Evolutionary conservation across 1,140 invertebrate genomes (phyloP), one percentile per base, ranked within the genome.

Genomic region (Stegodyphus dumicola): DNA sequence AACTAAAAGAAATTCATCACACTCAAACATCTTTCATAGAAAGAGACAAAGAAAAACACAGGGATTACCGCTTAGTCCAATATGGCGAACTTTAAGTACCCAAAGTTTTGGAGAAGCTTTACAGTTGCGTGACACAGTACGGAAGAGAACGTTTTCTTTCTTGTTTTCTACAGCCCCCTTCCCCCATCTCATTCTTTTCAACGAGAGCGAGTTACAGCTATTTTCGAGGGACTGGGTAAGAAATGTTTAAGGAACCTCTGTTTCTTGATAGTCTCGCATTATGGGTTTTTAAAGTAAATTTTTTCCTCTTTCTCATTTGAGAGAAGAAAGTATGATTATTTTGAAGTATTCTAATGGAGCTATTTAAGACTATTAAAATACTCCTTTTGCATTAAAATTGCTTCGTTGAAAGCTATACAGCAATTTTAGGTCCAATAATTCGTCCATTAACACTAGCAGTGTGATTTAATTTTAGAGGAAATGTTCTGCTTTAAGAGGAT

Each of bases 41-140:
- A 73, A 56, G 66, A 83, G 64, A 83, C 73, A 83, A 83, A 83
- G 80, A 75, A 81, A 83, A 83, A 60, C 49, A 54, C 15, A 75
- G 71, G 51, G 56, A 64, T 49, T 74, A 53, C 80, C 80, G 71
- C 73, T 10, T 71, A 13, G 33, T 75, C 60, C 56, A 74, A 65
- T 75, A 75, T 75, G 80, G 80, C 80, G 60, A 17, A 66, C 80
- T 65, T 83, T 83, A 83, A 83, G 74, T 83, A 71, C 80, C 52
- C 75, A 9, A 54, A 67, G 80, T 75, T 83, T 83, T 18, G 78
- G 48, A 52, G 52, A 51, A 66, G 67, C 48, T 79, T 53, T 48
- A 53, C 53, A 79, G 71, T 60, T 83, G 80, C 80, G 80, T 83
- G 80, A 83, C 80, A 74, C 60, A 66, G 54, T 73, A 56, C 18